phyloP scores from a whole-genome alignment of 1,140 invertebrate species.

The Scaptodrosophila lebanonensis region DNA sequence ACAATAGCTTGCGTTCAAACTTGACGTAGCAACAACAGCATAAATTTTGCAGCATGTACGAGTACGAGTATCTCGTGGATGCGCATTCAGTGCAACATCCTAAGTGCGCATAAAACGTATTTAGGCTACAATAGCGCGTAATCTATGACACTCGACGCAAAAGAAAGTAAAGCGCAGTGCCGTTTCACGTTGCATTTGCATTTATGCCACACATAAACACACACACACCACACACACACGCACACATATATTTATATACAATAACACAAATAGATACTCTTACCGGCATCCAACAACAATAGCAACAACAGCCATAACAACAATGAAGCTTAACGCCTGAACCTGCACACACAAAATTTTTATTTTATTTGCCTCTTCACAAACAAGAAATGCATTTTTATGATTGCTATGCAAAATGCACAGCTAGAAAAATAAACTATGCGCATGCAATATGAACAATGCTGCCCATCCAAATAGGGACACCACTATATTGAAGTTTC shows the following conservation, averaged over 20 bases:
- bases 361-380: slow-evolving; percentile 34
- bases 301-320: too few species aligned
- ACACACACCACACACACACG: too few species aligned
- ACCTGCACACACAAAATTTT: slow-evolving; percentile 37
- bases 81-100: slow-evolving; percentile 15
- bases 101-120: slow-evolving; percentile 24
- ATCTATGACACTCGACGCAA: slow-evolving; percentile 46
- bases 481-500: neutral
- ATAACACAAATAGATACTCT: slow-evolving; percentile 44
- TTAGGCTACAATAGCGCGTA: slow-evolving; percentile 41
- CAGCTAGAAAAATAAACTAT: slow-evolving; percentile 19
- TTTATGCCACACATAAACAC: too few species aligned
- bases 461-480: slow-evolving; percentile 9
- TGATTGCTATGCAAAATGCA: slow-evolving; percentile 48
- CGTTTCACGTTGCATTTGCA: slow-evolving; percentile 26
- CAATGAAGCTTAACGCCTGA: slow-evolving; percentile 21
- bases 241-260: too few species aligned
- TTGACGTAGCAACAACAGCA: slow-evolving; percentile 9
- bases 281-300: slow-evolving; percentile 18
- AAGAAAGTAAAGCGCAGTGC: slow-evolving; percentile 9
- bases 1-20: slow-evolving; percentile 19
- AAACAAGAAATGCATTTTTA: slow-evolving; percentile 54
- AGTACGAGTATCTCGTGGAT: slow-evolving; percentile 5
- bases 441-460: too few species aligned
- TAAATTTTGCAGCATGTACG: slow-evolving; percentile 5